Evolutionary conservation across 2,888 invertebrate species (phyloP).

Genomic region (Parascotia fuliginaria): DNA sequence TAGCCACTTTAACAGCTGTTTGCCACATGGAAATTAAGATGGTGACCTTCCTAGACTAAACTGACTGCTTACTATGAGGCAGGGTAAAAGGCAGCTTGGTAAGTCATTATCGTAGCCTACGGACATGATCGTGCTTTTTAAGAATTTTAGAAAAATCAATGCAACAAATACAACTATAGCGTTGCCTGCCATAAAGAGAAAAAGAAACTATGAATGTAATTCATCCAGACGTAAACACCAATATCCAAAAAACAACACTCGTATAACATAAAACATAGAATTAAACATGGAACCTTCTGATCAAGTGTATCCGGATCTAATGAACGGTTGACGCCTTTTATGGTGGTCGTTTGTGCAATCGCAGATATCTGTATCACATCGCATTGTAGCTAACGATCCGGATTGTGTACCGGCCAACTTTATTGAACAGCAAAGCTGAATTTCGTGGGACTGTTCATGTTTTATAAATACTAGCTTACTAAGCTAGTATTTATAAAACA

Average conservation of each 20-base stretch:
- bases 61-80: too few relatives aligned
- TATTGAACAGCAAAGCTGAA: conserved; percentile 5
- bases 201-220: too few relatives aligned
- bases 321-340: conserved; percentile 66
- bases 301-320: conserved; percentile 57
- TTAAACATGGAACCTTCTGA: conserved; percentile 46
- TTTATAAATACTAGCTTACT: background rate
- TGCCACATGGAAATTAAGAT: too few relatives aligned
- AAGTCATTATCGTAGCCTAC: too few relatives aligned
- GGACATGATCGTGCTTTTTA: too few relatives aligned
- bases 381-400: conserved; percentile 70
- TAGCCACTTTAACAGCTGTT: too few relatives aligned
- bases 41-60: too few relatives aligned
- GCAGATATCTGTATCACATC: conserved; percentile 70
- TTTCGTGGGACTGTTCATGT: conserved; percentile 12
- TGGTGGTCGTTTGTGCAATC: conserved; percentile 73
- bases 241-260: background rate
- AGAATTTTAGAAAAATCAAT: too few relatives aligned
- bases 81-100: too few relatives aligned
- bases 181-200: too few relatives aligned
- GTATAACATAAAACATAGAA: background rate
- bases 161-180: too few relatives aligned
- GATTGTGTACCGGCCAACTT: conserved; percentile 23
- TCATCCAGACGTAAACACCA: background rate
- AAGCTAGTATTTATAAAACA: background rate